These are phyloP conservation scores for Callopanchax toddi DNA, from an alignment of 2,113 vertebrate species.

Conservation along the genomic window DNA sequence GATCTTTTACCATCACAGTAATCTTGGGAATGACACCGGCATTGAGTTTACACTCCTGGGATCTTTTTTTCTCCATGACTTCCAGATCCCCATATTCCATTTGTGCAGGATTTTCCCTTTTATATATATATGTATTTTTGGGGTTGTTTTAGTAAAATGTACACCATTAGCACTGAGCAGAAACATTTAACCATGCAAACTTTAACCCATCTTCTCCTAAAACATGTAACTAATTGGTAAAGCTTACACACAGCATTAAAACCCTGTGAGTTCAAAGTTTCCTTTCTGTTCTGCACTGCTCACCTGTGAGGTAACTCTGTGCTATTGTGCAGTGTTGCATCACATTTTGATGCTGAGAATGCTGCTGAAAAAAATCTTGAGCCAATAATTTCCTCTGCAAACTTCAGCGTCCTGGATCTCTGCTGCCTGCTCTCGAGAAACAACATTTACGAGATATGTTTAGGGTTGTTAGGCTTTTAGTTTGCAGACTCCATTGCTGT, in stretches of 20 bases:
- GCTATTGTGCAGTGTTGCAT: constrained; percentile 16
- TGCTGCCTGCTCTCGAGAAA: constrained; percentile 11
- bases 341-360: constrained; percentile 5
- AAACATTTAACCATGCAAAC: background rate
- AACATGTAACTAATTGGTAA: background rate
- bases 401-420: background rate
- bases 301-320: background rate
- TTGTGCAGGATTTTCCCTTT: background rate
- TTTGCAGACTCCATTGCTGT: constrained; percentile 2
- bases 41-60: background rate
- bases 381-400: background rate
- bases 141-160: background rate
- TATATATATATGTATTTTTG: too few species aligned
- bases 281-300: constrained; percentile 3
- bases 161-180: background rate
- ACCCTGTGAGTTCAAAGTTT: background rate
- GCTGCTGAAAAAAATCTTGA: constrained; percentile 21
- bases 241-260: background rate
- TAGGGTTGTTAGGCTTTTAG: background rate
- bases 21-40: background rate
- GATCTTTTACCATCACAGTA: background rate
- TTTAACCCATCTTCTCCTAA: background rate
- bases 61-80: background rate
- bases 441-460: constrained; percentile 10
- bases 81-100: background rate